A percentile compares a stretch with the other conserved stretches of the same genome.
phyloP scores from a whole-genome alignment of 2,888 invertebrate genomes.

The Nasonovia ribisnigri region DNA sequence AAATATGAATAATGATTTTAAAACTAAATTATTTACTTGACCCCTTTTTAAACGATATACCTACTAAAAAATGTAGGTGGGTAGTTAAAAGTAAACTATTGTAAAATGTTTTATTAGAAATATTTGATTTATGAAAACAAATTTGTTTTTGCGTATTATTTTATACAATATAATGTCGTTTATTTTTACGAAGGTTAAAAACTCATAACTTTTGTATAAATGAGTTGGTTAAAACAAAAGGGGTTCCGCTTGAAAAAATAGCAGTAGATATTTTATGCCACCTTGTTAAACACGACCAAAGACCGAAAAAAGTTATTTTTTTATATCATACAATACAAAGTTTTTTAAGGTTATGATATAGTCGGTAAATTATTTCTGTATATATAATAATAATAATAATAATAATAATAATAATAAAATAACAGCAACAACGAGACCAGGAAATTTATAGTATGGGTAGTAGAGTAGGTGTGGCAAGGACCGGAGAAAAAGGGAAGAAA shows the following conservation, averaged over 20 bases:
- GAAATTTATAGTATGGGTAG: constrained; percentile 56
- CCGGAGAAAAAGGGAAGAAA: constrained; percentile 45
- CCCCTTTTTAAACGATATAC: not conserved
- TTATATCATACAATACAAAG: constrained; percentile 45
- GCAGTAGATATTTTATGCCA: constrained; percentile 55
- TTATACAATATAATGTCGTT: not conserved
- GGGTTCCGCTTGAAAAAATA: constrained; percentile 33
- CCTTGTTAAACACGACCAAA: constrained; percentile 63
- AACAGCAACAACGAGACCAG: constrained; percentile 54
- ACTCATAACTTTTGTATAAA: constrained; percentile 53
- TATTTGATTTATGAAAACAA: constrained; percentile 23
- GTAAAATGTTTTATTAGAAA: constrained; percentile 17
- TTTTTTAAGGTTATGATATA: constrained; percentile 64
- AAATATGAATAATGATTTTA: not conserved
- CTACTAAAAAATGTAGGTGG: not conserved
- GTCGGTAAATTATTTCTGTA: constrained; percentile 62
- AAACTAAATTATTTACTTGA: not conserved
- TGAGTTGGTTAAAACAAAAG: constrained; percentile 57
- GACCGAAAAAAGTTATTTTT: constrained; percentile 61
- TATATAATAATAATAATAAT: constrained; percentile 54
- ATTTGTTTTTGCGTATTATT: constrained; percentile 26
- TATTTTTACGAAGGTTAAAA: constrained; percentile 34
- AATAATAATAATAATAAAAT: constrained; percentile 61
- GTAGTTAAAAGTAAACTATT: not conserved
- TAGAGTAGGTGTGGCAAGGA: constrained; percentile 24